phyloP scores from a whole-genome alignment of 2,113 vertebrate genomes.

The Cyanocitta stelleri region DNA sequence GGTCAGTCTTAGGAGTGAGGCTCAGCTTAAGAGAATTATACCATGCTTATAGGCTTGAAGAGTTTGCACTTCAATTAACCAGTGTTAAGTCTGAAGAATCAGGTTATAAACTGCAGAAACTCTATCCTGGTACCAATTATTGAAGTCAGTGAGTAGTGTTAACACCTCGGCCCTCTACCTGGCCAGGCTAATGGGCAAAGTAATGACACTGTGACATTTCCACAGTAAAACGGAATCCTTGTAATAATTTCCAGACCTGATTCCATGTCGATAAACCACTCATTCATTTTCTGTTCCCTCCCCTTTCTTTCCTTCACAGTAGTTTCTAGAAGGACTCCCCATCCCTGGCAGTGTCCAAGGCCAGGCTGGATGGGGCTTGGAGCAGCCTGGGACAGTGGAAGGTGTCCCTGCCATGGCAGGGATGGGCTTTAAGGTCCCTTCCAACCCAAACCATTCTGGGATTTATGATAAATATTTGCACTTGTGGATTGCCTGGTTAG shows the following conservation, averaged over 20 bases:
- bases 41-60: background rate
- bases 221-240: background rate
- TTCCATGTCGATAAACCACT: accelerated
- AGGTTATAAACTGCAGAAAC: background rate
- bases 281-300: background rate
- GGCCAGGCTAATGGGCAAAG: background rate
- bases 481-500: background rate
- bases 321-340: background rate
- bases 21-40: background rate
- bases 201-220: background rate
- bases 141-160: background rate
- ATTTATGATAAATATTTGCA: background rate
- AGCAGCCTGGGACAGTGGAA: background rate
- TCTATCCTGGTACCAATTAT: background rate
- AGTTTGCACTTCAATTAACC: background rate
- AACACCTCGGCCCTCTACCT: background rate
- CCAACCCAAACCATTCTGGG: background rate
- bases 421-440: background rate
- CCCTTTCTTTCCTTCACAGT: background rate
- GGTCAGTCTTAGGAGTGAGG: background rate
- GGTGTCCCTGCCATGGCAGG: background rate
- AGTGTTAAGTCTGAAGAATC: background rate
- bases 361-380: accelerated
- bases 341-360: background rate
- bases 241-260: background rate